Evolutionary conservation across 1,140 invertebrate genomes (phyloP).

Genomic region (Gryllus bimaculatus): DNA sequence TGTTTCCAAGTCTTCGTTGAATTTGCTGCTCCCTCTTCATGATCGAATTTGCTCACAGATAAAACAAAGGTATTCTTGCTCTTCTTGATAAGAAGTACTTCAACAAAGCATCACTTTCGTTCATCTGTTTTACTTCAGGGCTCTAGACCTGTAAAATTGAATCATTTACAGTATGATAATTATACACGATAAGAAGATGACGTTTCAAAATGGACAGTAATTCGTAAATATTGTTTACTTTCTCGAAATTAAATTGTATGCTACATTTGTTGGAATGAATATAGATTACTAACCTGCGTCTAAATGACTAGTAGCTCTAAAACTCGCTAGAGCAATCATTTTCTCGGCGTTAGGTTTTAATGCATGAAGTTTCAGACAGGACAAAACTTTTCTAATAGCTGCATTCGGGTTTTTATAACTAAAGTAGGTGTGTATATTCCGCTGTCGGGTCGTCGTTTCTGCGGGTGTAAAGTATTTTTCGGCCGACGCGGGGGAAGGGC

Average conservation of each 20-base stretch:
- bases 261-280: neutral
- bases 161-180: no score
- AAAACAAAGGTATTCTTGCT: no score
- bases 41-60: no score
- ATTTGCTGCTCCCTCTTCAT: no score
- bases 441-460: neutral
- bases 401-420: neutral
- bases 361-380: neutral
- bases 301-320: neutral
- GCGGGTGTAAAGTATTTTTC: slow-evolving; percentile 4
- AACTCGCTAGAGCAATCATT: neutral
- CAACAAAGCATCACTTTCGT: no score
- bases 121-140: no score
- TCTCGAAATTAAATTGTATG: neutral
- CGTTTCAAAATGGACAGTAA: no score
- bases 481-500: no score
- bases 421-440: neutral
- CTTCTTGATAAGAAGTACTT: no score
- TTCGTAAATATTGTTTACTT: neutral
- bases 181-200: no score
- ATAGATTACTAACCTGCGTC: neutral
- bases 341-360: neutral
- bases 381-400: slow-evolving; percentile 5
- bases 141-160: no score
- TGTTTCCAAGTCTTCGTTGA: no score